phyloP scores from a whole-genome alignment of 1,140 invertebrate species.

The Macrocentrus cingulum region DNA sequence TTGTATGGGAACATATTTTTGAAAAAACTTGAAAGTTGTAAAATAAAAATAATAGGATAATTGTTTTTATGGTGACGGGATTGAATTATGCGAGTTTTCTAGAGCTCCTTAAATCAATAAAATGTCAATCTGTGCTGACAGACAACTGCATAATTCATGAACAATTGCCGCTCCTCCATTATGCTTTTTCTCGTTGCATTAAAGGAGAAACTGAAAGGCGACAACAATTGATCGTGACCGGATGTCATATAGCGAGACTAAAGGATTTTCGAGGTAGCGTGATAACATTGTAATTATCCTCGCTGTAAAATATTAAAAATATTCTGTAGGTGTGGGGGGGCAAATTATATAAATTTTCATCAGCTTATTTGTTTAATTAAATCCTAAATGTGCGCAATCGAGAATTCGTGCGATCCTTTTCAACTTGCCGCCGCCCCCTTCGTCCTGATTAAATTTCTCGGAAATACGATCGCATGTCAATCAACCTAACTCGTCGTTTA shows the following conservation, averaged over 20 bases:
- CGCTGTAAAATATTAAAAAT: neutral
- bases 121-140: slow-evolving; percentile 1
- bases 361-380: neutral
- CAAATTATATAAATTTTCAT: too few relatives aligned
- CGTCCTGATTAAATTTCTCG: too few relatives aligned
- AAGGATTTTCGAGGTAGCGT: neutral
- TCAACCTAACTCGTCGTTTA: too few relatives aligned
- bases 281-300: neutral
- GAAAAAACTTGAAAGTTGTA: too few relatives aligned
- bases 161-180: neutral
- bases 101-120: too few relatives aligned
- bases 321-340: neutral
- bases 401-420: too few relatives aligned
- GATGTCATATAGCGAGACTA: neutral
- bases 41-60: too few relatives aligned
- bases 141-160: slow-evolving; percentile 4
- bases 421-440: neutral
- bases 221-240: slow-evolving; percentile 5
- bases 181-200: neutral
- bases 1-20: too few relatives aligned
- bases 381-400: neutral
- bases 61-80: too few relatives aligned
- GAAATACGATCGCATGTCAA: too few relatives aligned
- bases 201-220: slow-evolving; percentile 3
- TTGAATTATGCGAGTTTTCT: too few relatives aligned